Base-by-base conservation (phyloP, 2,797 vertebrate species). In the Helostoma temminkii region DNA sequence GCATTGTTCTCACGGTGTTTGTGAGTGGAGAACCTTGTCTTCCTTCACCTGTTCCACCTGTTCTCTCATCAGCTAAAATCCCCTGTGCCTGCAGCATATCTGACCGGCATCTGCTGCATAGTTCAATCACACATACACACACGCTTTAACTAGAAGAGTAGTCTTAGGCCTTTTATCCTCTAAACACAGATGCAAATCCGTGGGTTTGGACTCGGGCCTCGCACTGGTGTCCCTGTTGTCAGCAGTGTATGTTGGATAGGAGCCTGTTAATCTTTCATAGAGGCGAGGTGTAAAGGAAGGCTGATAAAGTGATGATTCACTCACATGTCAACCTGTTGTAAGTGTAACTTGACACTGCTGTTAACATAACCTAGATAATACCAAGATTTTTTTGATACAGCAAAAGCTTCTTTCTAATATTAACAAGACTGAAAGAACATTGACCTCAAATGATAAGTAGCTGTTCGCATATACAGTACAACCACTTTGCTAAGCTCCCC, bases 81-180 rank as follows among this genome's bases (percentile, higher is more conserved):
- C 76, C 64, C 26, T 1, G n/a, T 74, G 74, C 64, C 58, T 8
- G n/a, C 65, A 58, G 32, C 19, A 1, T 54, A 73, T 65, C 80
- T 78, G 76, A 18, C 41, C 71, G 78, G 74, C 81, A 84, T 89
- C 76, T 82, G 71, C 53, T 73, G 59, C 70, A 3, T 30, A 6
- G 32, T 7, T 64, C 16, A 46, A 6, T 12, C 48, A 60, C 66
- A 68, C 61, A 53, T 22, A 30, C 55, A 48, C 59, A 62, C 67
- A 58, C 39, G 39, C 30, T 52, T 24, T 59, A 41, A 66, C 74
- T 49, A 42, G 42, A 63, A 36, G 70, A 86, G 82, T 65, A 37
- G 56, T 71, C 62, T 62, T 69, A 87, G 86, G 80, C 84, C 75
- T 68, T 84, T 90, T 66, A 90, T 90, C 88, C 82, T 67, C 76